A percentile compares a stretch with the other conserved stretches of the same genome.
These are phyloP conservation scores for Drepana falcataria DNA, from an alignment of 2,888 invertebrate species.

Conservation along the genomic window DNA sequence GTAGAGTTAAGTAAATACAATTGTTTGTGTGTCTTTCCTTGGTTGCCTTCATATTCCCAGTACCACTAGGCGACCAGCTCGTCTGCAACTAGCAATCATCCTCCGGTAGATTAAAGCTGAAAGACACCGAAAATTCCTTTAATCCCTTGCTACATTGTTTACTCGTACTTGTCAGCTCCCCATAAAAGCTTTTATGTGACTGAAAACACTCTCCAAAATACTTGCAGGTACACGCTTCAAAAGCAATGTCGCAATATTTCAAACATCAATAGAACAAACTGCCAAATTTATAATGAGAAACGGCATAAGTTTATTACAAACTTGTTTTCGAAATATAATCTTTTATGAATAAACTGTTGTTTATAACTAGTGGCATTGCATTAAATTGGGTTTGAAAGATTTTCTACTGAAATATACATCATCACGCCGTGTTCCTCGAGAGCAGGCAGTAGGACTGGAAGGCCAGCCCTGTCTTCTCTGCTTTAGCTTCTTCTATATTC, in stretches of 20 bases:
- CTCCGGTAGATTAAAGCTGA: background rate
- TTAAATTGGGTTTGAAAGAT: background rate
- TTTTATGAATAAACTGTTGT: conserved; percentile 8
- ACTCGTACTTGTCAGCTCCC: background rate
- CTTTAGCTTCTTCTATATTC: too few relatives aligned
- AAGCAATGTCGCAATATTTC: conserved; percentile 24
- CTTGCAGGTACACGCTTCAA: conserved; percentile 19
- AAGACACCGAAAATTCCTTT: background rate
- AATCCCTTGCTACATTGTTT: background rate
- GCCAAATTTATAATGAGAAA: conserved; percentile 28
- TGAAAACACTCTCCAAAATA: conserved; percentile 1
- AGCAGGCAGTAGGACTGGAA: too few relatives aligned
- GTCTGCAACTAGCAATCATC: background rate
- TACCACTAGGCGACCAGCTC: too few relatives aligned
- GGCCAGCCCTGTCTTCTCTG: too few relatives aligned
- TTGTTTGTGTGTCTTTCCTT: too few relatives aligned
- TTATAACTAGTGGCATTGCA: background rate
- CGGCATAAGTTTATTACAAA: conserved; percentile 26
- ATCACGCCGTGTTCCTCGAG: too few relatives aligned
- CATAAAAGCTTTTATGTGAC: background rate
- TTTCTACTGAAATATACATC: too few relatives aligned
- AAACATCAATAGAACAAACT: conserved; percentile 39
- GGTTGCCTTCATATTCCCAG: background rate
- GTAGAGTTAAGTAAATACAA: too few relatives aligned
- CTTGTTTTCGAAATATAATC: conserved; percentile 29